Base-by-base conservation (phyloP, 2,888 invertebrate genomes). In the Arrhopalites spinosus region DNA sequence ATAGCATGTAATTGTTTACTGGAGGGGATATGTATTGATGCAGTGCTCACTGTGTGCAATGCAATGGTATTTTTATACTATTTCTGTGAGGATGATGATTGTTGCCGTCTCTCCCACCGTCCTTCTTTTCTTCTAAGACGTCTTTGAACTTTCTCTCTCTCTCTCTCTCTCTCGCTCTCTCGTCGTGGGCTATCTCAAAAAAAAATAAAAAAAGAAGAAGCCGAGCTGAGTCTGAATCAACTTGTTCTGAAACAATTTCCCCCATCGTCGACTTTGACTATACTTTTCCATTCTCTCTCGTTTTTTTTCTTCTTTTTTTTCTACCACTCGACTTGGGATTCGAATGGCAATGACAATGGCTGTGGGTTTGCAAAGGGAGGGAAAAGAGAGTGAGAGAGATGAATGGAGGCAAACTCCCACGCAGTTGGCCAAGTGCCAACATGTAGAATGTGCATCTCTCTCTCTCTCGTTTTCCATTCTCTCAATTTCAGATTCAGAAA, bases 341-440 rank as follows among this genome's bases (percentile, higher is more conserved):
- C 59, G n/a, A n/a, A 50, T 36, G n/a, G 56, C 36, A n/a, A 23
- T 56, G 53, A 13, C 30, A 50, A 43, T 47, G 45, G 47, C 61
- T 64, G 47, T 25, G 23, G 8, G 43, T 29, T 1, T 20, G 36
- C 8, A 17, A 7, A 30, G 27, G 63, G 30, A 30, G 53, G 53
- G 53, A 53, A 53, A 53, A 15, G 15, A 5, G 53, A 20, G 17
- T n/a, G 64, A 61, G 61, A 61, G 61, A 72, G 71, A 72, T 72
- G 71, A 70, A 75, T 68, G 73, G 70, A 71, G 61, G 64, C 61
- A 63, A 56, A 63, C 75, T 77, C 73, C 73, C 67, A 66, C 75
- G 68, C 76, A 75, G 71, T 73, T 70, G 64, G 74, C 71, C 73
- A 68, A 17, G 13, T 5, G 66, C 66, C 66, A 66, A 36, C 17